phyloP scores from a whole-genome alignment of 2,113 vertebrate genomes.

The Catharus bicknelli region DNA sequence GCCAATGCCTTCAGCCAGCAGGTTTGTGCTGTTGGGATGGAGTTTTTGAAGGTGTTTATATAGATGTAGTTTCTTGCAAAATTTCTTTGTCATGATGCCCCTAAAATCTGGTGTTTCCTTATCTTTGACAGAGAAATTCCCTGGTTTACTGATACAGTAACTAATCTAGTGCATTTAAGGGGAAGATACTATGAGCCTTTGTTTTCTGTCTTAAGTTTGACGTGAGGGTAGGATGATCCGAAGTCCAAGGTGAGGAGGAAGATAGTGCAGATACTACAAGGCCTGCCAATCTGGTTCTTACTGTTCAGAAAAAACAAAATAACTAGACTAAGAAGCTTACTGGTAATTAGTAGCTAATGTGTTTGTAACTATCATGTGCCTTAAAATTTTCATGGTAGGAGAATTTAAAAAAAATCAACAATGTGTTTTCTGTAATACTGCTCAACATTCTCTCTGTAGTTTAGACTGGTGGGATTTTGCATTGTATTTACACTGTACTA shows the following conservation, averaged over 20 bases:
- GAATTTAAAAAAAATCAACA: constrained; percentile 68
- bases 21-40: neutral
- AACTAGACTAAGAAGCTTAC: constrained; percentile 76
- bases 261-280: constrained; percentile 41
- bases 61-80: constrained; percentile 1
- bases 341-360: constrained; percentile 88
- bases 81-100: neutral
- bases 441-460: constrained; percentile 77
- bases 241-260: constrained; percentile 8
- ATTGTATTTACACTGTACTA: constrained; percentile 91
- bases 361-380: constrained; percentile 97
- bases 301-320: constrained; percentile 74
- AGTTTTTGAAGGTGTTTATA: constrained; percentile 5
- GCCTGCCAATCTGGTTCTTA: constrained; percentile 73
- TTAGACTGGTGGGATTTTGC: constrained; percentile 86
- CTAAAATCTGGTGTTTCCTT: constrained; percentile 23
- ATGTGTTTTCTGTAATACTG: constrained; percentile 85
- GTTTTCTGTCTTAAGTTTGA: constrained; percentile 31
- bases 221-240: constrained; percentile 26
- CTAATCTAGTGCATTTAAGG: constrained; percentile 28
- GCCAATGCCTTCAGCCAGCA: neutral
- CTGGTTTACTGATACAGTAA: constrained; percentile 23
- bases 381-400: constrained; percentile 95
- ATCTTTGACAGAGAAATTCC: constrained; percentile 20
- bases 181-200: neutral